Percentiles rank a stretch among this genome's conserved stretches.
These are phyloP conservation scores for Huso huso DNA, from an alignment of 2,797 vertebrate species.

Conservation along the genomic window DNA sequence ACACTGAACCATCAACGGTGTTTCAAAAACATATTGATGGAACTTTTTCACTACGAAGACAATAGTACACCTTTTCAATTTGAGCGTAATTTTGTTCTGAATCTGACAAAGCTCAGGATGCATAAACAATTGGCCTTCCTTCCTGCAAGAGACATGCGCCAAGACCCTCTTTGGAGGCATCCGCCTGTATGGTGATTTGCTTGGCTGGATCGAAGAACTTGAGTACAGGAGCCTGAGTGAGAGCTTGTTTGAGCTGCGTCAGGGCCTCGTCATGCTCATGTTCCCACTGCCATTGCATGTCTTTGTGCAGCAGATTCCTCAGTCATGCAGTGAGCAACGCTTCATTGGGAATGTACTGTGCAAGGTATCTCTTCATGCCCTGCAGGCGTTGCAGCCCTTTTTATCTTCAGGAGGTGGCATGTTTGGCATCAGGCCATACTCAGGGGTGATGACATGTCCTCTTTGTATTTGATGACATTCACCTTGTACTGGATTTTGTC, in stretches of 20 bases:
- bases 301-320: not conserved
- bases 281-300: conserved; percentile 10
- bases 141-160: not conserved
- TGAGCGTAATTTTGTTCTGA: not conserved
- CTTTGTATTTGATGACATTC: too few species aligned
- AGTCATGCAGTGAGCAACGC: not conserved
- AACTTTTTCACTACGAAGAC: not conserved
- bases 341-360: conserved; percentile 5
- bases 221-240: too few species aligned
- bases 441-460: too few species aligned
- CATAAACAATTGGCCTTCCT: not conserved
- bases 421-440: too few species aligned
- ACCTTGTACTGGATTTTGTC: too few species aligned
- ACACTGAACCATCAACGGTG: not conserved
- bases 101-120: not conserved
- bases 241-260: not conserved
- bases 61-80: not conserved
- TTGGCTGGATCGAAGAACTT: too few species aligned
- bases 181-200: too few species aligned
- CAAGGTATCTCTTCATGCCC: not conserved
- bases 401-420: too few species aligned
- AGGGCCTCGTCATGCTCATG: not conserved
- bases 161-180: not conserved
- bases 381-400: not conserved
- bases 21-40: not conserved